Evolutionary conservation across 64 coral and sea anemone species (phyloP).

Genomic region (Pocillopora verrucosa): DNA sequence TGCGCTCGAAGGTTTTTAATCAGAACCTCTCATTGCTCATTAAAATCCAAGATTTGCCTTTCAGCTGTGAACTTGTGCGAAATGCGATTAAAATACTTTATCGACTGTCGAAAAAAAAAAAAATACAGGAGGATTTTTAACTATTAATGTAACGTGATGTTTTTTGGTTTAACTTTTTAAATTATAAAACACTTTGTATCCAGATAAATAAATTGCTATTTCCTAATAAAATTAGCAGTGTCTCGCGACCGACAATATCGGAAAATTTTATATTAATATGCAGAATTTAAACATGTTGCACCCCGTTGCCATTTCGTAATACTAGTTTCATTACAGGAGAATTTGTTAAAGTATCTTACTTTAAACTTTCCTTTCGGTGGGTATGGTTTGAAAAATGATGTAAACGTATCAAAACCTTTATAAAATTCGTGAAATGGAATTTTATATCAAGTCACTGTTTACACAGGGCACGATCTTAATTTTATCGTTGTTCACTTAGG

Average conservation of each 20-base stretch:
- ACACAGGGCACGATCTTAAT: too few species aligned
- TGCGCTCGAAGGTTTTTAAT: background rate
- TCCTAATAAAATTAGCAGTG: constrained; percentile 24
- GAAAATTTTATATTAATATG: background rate
- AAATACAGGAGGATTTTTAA: background rate
- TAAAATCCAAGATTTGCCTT: background rate
- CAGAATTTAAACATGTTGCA: background rate
- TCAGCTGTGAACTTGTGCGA: background rate
- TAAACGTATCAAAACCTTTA: too few species aligned
- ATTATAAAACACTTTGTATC: background rate
- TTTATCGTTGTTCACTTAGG: too few species aligned
- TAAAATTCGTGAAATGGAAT: too few species aligned
- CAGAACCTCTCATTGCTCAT: background rate
- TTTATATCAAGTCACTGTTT: too few species aligned
- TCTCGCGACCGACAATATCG: background rate
- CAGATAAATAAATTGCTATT: background rate
- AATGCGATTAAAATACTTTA: background rate
- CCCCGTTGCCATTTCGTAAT: background rate
- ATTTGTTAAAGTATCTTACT: background rate
- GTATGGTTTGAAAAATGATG: too few species aligned
- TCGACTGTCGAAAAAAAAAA: background rate
- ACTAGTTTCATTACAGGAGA: background rate
- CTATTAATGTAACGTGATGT: background rate
- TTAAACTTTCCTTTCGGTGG: too few species aligned
- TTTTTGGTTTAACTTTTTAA: background rate